A percentile compares a stretch with the other conserved stretches of the same genome.
Conservation (phyloP, 2,797 vertebrate species). For the Tenualosa ilisha region DNA sequence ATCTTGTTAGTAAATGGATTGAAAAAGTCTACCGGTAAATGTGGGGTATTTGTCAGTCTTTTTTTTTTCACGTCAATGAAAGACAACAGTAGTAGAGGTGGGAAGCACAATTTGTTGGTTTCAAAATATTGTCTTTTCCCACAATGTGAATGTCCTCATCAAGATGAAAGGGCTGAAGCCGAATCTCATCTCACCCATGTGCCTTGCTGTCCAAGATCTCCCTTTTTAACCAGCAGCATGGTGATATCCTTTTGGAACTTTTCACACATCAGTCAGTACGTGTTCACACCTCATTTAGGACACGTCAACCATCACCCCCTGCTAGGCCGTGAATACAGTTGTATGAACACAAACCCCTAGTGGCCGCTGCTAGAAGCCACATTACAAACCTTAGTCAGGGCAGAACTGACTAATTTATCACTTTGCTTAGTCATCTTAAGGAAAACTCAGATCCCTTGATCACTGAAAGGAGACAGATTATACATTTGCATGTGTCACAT, state of each 20-base stretch:
- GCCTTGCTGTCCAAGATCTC: not conserved
- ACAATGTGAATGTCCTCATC: not conserved
- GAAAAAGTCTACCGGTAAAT: not conserved
- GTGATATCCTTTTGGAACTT: not conserved
- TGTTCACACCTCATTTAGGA: not conserved
- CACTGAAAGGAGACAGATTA: not conserved
- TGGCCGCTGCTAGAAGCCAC: not conserved
- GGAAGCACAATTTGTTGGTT: not conserved
- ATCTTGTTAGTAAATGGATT: not conserved
- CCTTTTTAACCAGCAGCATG: not conserved
- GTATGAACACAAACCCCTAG: not conserved
- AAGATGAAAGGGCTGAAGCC: not conserved
- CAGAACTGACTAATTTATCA: not conserved
- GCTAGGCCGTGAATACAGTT: not conserved
- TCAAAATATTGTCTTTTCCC: not conserved
- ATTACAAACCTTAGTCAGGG: not conserved
- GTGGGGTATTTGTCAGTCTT: not conserved
- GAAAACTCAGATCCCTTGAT: not conserved
- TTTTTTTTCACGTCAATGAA: not conserved
- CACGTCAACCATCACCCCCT: not conserved
- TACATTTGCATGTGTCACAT: not conserved
- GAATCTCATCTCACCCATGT: not conserved
- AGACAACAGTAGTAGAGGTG: not conserved
- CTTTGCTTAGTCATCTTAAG: not conserved
- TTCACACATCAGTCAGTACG: not conserved